phyloP scores from a whole-genome alignment of 2,113 vertebrate genomes.

The Serilophus lunatus region DNA sequence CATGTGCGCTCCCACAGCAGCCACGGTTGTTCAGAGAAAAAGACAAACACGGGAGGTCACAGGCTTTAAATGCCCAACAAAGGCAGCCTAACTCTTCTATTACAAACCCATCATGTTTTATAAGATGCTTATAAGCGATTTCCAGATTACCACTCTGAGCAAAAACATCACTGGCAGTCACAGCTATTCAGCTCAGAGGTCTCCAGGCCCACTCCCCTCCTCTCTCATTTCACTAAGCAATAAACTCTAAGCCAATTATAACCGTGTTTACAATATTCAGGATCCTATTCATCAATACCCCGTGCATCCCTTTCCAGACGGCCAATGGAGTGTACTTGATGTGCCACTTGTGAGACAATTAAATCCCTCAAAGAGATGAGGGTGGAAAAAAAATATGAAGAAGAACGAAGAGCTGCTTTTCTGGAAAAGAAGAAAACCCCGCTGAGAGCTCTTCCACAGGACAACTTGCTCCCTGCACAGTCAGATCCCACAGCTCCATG shows the following conservation, averaged over 20 bases:
- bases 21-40: not conserved
- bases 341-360: conserved; percentile 62
- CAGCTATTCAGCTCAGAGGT: conserved; percentile 58
- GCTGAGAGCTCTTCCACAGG: not conserved
- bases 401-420: not conserved
- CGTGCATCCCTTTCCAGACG: not conserved
- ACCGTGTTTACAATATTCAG: conserved; percentile 45
- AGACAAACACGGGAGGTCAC: conserved; percentile 32
- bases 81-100: not conserved
- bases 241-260: conserved; percentile 48
- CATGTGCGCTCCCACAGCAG: not conserved
- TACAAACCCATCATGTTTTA: conserved; percentile 34
- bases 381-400: not conserved
- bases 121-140: conserved; percentile 38
- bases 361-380: conserved; percentile 49
- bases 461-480: not conserved
- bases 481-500: not conserved
- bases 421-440: not conserved
- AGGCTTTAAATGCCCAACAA: conserved; percentile 55
- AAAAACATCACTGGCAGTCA: not conserved
- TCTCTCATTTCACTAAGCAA: conserved; percentile 55
- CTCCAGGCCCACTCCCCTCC: conserved; percentile 34
- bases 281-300: conserved; percentile 17
- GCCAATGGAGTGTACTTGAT: conserved; percentile 36
- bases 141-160: not conserved